Evolutionary conservation across 2,113 vertebrate species (phyloP), one percentile per base, ranked within the genome.

Genomic region (Aegithalos caudatus): DNA sequence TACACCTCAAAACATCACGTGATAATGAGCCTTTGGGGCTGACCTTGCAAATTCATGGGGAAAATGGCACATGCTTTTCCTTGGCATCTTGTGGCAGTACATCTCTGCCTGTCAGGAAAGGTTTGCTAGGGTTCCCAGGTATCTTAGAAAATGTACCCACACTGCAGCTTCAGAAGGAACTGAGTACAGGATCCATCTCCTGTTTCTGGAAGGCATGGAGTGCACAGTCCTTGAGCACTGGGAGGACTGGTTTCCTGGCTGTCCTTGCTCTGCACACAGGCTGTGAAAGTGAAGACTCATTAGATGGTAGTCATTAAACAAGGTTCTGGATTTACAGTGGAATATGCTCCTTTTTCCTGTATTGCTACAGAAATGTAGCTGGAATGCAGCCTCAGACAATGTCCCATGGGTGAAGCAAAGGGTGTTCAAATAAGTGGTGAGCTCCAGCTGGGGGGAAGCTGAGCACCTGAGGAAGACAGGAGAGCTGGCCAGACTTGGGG

Each of bases 1-100:
- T 42, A 33, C 6, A 5, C 17, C 27, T 73, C n/a, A 64, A 33
- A 84, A 21, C 4, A 1, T 71, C 3, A 15, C 0, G 0, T 33
- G 24, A 4, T 22, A 9, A 2, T 44, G 58, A 81, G 25, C 50
- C 31, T 78, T 60, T 45, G 62, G 31, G 45, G 21, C 50, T 53
- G 40, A 28, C 4, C 8, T 29, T 58, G n/a, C 14, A 50, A 14
- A 51, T 61, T 81, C 28, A 7, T n/a, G 24, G 31, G 18, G 9
- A 60, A 51, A 76, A 27, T 8, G 0, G 6, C 17, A 12, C 38
- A 1, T 40, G 9, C n/a, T 58, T 90, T 70, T 44, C 29, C 40
- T 45, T 81, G 8, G 35, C 14, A 21, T 33, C 9, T 66, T 53
- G 56, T 28, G 24, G 51, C 9, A 45, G 18, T 29, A 18, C 29